These are phyloP conservation scores for Parnassius glacialis DNA, from an alignment of 2,888 invertebrate species.

Conservation along the genomic window DNA sequence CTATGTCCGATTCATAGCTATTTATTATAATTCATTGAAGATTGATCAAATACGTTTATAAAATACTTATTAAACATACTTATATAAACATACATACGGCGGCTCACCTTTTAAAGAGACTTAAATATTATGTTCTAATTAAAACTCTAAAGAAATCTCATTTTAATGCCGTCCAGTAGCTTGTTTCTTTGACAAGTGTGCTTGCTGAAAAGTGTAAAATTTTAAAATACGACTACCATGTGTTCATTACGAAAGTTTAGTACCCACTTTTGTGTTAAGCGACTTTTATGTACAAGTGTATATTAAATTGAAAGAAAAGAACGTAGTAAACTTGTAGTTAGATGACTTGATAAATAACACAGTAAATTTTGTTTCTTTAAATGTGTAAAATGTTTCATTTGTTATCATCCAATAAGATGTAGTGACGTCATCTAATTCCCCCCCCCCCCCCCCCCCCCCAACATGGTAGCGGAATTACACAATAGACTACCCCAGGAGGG, in stretches of 20 bases:
- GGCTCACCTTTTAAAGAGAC: too few species aligned
- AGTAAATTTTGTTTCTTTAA: slow-evolving; percentile 19
- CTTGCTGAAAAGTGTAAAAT: slow-evolving; percentile 50
- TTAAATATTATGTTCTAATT: neutral
- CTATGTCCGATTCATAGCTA: too few species aligned
- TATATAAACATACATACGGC: too few species aligned
- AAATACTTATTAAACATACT: too few species aligned
- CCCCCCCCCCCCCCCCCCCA: too few species aligned
- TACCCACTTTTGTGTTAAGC: too few species aligned
- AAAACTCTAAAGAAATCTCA: slow-evolving; percentile 29
- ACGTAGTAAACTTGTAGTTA: slow-evolving; percentile 35
- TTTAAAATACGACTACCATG: slow-evolving; percentile 49
- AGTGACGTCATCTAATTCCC: too few species aligned
- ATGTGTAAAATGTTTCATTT: neutral
- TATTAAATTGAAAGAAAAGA: slow-evolving; percentile 3
- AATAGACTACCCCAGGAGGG: too few species aligned
- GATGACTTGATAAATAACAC: slow-evolving; percentile 28
- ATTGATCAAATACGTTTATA: too few species aligned
- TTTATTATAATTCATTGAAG: too few species aligned
- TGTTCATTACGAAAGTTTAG: slow-evolving; percentile 51
- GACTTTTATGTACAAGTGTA: neutral
- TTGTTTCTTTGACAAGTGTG: slow-evolving; percentile 48
- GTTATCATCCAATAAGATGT: too few species aligned
- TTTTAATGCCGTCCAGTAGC: slow-evolving; percentile 57
- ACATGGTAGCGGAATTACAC: too few species aligned